phyloP scores from a whole-genome alignment of 2,113 vertebrate genomes.

The Epinephelus moara region DNA sequence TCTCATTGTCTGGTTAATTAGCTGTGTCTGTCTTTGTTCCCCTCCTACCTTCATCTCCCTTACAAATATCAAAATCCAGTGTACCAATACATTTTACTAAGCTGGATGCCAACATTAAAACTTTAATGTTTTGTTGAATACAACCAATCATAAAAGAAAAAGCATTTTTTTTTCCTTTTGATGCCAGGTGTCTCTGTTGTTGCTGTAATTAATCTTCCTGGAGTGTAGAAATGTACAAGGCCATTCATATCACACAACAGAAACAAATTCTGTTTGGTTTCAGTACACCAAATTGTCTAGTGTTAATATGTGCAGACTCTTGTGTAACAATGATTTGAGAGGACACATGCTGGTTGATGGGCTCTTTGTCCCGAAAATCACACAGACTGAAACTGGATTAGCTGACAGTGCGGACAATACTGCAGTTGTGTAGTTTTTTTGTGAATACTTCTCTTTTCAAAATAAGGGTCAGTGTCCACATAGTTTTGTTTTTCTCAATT shows the following conservation, averaged over 20 bases:
- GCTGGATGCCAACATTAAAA: background rate
- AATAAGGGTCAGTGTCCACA: no score
- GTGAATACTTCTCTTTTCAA: background rate
- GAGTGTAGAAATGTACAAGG: background rate
- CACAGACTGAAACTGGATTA: background rate
- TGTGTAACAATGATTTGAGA: background rate
- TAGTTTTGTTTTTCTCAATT: no score
- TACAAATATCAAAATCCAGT: background rate
- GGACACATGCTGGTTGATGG: background rate
- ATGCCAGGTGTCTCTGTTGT: background rate
- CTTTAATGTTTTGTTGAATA: background rate
- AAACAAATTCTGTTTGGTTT: background rate
- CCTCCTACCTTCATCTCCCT: background rate
- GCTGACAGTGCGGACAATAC: background rate
- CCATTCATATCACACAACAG: background rate
- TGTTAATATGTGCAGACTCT: background rate
- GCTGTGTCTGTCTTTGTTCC: constrained; percentile 6
- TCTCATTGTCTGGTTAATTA: constrained; percentile 27
- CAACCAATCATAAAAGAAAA: background rate
- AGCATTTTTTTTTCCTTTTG: background rate
- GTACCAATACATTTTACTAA: background rate
- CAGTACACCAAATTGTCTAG: background rate
- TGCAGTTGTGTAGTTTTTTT: background rate
- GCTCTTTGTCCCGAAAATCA: background rate
- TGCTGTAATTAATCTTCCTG: constrained; percentile 1